Evolutionary conservation across 1,140 invertebrate genomes (phyloP).

Genomic region (Spodoptera litura): DNA sequence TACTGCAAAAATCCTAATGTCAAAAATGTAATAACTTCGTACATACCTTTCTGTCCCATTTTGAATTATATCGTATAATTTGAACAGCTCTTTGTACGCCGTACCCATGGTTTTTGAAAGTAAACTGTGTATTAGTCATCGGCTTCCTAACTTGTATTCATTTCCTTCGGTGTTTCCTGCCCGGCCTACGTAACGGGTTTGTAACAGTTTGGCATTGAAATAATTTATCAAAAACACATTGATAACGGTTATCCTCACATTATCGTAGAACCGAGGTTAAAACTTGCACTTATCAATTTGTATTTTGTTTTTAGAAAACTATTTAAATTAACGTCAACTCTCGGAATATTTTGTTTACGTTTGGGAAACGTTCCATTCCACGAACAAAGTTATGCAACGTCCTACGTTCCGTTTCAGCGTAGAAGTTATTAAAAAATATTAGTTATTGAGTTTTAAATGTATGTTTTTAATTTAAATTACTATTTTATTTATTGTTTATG

Average conservation of each 20-base stretch:
- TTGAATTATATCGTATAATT: conserved; percentile 81
- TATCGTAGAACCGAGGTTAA: conserved; percentile 12
- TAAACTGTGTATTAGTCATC: conserved; percentile 69
- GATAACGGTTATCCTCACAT: conserved; percentile 58
- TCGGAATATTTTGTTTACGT: conserved; percentile 42
- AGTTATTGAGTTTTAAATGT: too few species aligned
- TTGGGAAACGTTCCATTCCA: conserved; percentile 34
- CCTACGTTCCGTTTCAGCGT: conserved; percentile 10
- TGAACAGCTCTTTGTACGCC: conserved; percentile 77
- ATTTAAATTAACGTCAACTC: conserved; percentile 47
- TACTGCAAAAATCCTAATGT: not conserved
- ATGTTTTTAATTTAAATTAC: too few species aligned
- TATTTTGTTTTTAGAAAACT: conserved; percentile 37
- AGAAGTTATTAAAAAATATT: too few species aligned
- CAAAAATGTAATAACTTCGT: not conserved
- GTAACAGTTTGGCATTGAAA: conserved; percentile 60
- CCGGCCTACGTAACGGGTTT: conserved; percentile 59
- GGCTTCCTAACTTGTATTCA: conserved; percentile 70
- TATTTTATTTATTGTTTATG: too few species aligned
- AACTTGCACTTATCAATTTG: not conserved
- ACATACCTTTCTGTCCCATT: conserved; percentile 72
- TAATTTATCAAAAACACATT: conserved; percentile 13
- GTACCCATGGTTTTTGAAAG: conserved; percentile 75
- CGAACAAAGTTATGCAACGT: conserved; percentile 23
- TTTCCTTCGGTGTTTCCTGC: conserved; percentile 78